These are phyloP conservation scores for Notolabrus celidotus DNA, from an alignment of 2,797 vertebrate species.

Conservation along the genomic window DNA sequence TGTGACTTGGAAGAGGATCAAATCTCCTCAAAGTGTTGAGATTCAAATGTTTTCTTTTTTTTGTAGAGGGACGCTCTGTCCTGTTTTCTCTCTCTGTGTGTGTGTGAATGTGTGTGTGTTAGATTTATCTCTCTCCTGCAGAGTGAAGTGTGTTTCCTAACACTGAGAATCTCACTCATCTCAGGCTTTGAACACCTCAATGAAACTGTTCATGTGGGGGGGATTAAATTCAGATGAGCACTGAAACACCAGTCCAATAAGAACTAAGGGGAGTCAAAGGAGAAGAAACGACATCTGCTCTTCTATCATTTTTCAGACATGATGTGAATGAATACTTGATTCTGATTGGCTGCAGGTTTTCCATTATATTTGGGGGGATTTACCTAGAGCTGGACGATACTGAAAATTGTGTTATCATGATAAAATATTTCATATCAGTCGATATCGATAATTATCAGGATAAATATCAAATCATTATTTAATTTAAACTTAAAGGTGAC, in stretches of 20 bases:
- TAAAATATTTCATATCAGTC: no score
- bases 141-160: slow-evolving; percentile 1
- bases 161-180: not conserved
- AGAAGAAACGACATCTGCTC: not conserved
- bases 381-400: no score
- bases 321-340: no score
- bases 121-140: not conserved
- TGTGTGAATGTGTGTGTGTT: slow-evolving; percentile 7
- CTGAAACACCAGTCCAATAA: not conserved
- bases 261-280: not conserved
- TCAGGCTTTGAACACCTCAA: slow-evolving; percentile 1
- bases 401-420: no score
- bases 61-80: not conserved
- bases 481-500: no score
- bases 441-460: no score
- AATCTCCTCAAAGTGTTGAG: not conserved
- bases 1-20: not conserved
- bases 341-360: no score
- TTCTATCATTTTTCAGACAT: no score
- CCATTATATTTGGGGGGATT: no score
- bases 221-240: not conserved
- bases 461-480: no score
- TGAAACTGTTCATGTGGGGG: not conserved
- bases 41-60: slow-evolving; percentile 1
- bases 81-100: not conserved